These are phyloP conservation scores for Drepanosiphum platanoidis DNA, from an alignment of 2,888 invertebrate species.

Conservation along the genomic window DNA sequence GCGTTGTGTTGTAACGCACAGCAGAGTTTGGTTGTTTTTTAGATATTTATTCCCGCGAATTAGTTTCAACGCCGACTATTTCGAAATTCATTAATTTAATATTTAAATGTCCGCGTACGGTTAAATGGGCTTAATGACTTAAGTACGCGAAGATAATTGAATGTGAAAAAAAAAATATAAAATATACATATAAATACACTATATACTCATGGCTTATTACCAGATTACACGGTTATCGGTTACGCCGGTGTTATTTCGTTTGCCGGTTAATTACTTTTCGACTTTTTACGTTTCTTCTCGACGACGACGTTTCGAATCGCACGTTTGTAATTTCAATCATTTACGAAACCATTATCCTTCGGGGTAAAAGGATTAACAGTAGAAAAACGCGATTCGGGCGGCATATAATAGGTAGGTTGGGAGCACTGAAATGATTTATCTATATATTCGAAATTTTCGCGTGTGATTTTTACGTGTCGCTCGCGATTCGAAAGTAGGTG, in stretches of 20 bases:
- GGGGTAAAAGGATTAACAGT: background rate
- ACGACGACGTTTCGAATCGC: background rate
- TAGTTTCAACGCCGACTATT: background rate
- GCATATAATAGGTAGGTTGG: background rate
- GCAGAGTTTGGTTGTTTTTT: no score
- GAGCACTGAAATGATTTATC: background rate
- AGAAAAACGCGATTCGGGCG: background rate
- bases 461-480: background rate
- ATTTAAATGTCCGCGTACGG: background rate
- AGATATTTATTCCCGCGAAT: background rate
- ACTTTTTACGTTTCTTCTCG: background rate
- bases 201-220: background rate
- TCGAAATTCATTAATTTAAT: background rate
- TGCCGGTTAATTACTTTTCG: background rate
- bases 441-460: background rate
- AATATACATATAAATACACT: no score
- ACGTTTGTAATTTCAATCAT: background rate
- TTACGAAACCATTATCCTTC: background rate
- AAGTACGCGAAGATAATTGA: background rate
- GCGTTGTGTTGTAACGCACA: no score
- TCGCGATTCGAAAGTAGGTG: constrained; percentile 39
- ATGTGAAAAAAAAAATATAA: background rate
- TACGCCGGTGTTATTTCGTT: background rate
- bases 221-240: background rate
- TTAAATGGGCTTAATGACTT: background rate